A percentile compares a stretch with the other conserved stretches of the same genome.
Evolutionary conservation across 2,888 invertebrate species (phyloP).

Genomic region (Agriopis marginaria): DNA sequence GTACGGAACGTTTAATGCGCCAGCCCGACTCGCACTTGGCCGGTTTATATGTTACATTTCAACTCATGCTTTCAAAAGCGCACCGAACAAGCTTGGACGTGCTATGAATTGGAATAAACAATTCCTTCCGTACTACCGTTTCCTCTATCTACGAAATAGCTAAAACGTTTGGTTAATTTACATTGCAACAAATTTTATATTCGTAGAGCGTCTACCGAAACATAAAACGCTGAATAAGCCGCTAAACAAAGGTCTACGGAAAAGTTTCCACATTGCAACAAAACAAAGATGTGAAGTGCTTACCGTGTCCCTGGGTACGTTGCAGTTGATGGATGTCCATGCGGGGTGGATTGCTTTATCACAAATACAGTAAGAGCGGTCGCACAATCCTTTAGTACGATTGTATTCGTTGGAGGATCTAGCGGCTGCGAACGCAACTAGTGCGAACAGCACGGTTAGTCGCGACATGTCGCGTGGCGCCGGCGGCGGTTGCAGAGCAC

Average conservation of each 20-base stretch:
- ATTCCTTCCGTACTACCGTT: slow-evolving; percentile 53
- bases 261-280: slow-evolving; percentile 5
- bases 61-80: slow-evolving; percentile 44
- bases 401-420: slow-evolving; percentile 43
- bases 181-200: slow-evolving; percentile 40
- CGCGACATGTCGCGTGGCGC: slow-evolving; percentile 76
- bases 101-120: slow-evolving; percentile 53
- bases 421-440: slow-evolving; percentile 75
- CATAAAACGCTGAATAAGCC: slow-evolving; percentile 13
- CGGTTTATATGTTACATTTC: slow-evolving; percentile 43
- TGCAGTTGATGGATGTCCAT: slow-evolving; percentile 89
- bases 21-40: too few species aligned
- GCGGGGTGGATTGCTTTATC: slow-evolving; percentile 82
- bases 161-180: slow-evolving; percentile 48
- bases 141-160: slow-evolving; percentile 43
- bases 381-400: slow-evolving; percentile 76
- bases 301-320: slow-evolving; percentile 87
- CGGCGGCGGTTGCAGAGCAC: slow-evolving; percentile 53
- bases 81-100: slow-evolving; percentile 50
- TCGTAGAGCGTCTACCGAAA: slow-evolving; percentile 26
- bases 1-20: too few species aligned
- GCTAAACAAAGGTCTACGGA: slow-evolving; percentile 22
- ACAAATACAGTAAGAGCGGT: slow-evolving; percentile 86
- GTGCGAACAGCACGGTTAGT: slow-evolving; percentile 79
- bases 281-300: slow-evolving; percentile 22